Base-by-base conservation (phyloP, 2,113 vertebrate genomes). In the Cololabis saira region DNA sequence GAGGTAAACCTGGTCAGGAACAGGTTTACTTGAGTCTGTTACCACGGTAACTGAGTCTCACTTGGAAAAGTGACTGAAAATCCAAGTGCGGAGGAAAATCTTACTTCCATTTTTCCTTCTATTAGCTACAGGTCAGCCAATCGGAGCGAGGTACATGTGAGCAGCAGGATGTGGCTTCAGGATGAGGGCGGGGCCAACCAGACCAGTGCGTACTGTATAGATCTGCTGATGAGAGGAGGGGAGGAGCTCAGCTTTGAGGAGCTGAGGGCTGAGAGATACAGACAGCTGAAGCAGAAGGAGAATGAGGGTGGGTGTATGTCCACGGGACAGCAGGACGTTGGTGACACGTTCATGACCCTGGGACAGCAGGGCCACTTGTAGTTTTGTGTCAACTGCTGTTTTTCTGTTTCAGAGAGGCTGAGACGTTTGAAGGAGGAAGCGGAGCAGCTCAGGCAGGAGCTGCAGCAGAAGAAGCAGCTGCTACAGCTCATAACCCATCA, bases 161-260 rank as follows among this genome's bases (percentile, higher is more conserved):
- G 5, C 5, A 2, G 2, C 16, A 48, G 18, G 70, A 49, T 5
- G 40, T 45, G 45, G 22, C 55, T 4, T 48, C 14, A 33, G 1
- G 27, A 49, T 4, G 55, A 50, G 21, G 55, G n/a, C 10, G 37
- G 13, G 13, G 40, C 30, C 56, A 33, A 1, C 2, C 27, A 24
- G 57, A 3, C 3, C 3, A 54, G 33, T 3, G 43, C 15, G 4
- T 81, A 72, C 73, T 72, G 68, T n/a, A 68, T 15, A 22, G 54
- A 72, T 0, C 24, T 12, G 37, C 49, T 81, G 64, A 64, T 5
- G 21, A 64, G 59, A 51, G 73, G 49, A 60, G 33, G 37, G 9
- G 22, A 21, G 3, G 78, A 81, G 73, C 42, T 72, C 33, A 64
- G 43, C 50, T 22, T 76, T 0, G 78, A 81, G 10, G 78, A 76